Base-by-base conservation (phyloP, 53 echinoderm and acorn worm genomes). In the Holothuria scabra region DNA sequence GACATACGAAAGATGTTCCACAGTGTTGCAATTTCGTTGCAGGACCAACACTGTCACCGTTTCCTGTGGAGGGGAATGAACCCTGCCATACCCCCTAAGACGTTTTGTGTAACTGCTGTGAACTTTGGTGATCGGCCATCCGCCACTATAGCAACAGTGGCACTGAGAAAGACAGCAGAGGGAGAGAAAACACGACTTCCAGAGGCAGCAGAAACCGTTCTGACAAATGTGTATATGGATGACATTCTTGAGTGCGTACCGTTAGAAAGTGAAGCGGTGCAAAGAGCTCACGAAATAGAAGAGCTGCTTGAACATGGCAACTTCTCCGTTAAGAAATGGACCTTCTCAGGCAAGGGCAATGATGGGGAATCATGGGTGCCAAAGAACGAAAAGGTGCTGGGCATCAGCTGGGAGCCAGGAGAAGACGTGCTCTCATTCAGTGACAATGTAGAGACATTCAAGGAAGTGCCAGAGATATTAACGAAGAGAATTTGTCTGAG, bases 121-220 rank as follows among this genome's bases (percentile, higher is more conserved):
- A 87, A 87, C 70, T 82, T 87, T 82, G 87, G 83, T 28, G 87
- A 87, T 66, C 67, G 74, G 13, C 87, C 87, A 59, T 87, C 87
- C 22, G 87, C 87, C 28, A 82, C 82, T 9, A 87, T 87, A 28
- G 61, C 80, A 22, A 87, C 82, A 20, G 82, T 87, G 62, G 87
- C 87, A 31, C 56, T 87, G 82, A 69, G 69, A 69, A 87, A 87
- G 60, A 87, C 82, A 4, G 87, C 87, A 1, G 87, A 87, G 61
- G 60, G 52, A 67, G 82, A 82, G 37, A 68, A 49, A 8, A 34
- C 28, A 14, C 13, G 44, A 41, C 12, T 62, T 21, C 88, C 88
- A 2, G 64, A 60, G 55, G 88, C 88, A 8, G 83, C 88, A 14
- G 59, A 60, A 12, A 88, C 88, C 1, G 63, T 88, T 19, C 63